Evolutionary conservation across 1,140 invertebrate species (phyloP).

Genomic region (Nixonia krombeini): DNA sequence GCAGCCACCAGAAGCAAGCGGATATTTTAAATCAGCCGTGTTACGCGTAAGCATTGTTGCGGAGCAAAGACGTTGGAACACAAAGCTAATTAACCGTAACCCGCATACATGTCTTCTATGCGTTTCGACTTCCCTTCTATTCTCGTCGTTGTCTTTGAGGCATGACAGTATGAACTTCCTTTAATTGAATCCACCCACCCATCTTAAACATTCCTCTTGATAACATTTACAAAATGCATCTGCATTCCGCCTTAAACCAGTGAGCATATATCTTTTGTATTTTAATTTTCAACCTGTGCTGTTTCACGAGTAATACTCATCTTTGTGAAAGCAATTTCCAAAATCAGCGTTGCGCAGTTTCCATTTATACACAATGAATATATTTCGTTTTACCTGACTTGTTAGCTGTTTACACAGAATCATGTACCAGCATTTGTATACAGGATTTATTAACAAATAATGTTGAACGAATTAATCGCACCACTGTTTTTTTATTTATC

Average conservation of each 20-base stretch:
- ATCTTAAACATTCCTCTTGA: constrained; percentile 40
- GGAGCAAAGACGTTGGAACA: constrained; percentile 8
- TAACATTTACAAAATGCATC: constrained; percentile 51
- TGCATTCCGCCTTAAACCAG: constrained; percentile 35
- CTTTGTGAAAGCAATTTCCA: no score
- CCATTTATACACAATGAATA: background rate
- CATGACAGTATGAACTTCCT: no score
- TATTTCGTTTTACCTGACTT: no score
- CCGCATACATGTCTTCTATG: constrained; percentile 19
- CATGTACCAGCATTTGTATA: no score
- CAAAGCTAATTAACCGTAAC: constrained; percentile 33
- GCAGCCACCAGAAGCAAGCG: no score
- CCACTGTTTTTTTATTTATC: no score
- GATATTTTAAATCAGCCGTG: background rate
- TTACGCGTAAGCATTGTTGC: background rate
- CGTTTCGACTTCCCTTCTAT: constrained; percentile 25
- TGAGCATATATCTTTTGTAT: background rate
- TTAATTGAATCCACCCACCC: constrained; percentile 51
- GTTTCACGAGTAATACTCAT: background rate
- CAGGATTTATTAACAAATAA: no score
- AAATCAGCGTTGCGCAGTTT: no score
- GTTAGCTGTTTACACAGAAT: no score
- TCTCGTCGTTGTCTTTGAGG: constrained; percentile 28
- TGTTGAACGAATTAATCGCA: no score
- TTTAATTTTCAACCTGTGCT: background rate